A percentile compares a stretch with the other conserved stretches of the same genome.
phyloP scores from a whole-genome alignment of 2,888 invertebrate species.

The Brachylomia viminalis region DNA sequence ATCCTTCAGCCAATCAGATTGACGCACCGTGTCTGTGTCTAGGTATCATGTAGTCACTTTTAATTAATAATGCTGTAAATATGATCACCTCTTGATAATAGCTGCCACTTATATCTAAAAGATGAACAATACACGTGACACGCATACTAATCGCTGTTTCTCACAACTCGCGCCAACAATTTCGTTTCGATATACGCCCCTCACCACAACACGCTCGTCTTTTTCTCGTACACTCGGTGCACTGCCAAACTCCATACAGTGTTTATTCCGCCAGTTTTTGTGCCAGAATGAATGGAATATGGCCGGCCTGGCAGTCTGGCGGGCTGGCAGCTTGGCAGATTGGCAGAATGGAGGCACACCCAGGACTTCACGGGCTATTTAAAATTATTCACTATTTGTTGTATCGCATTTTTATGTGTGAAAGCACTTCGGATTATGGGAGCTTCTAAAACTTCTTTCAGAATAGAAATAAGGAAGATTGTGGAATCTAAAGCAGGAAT shows the following conservation, averaged over 20 bases:
- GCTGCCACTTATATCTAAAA: neutral
- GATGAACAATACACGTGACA: neutral
- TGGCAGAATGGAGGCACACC: constrained; percentile 53
- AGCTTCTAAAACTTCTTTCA: constrained; percentile 9
- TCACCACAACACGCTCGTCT: constrained; percentile 74
- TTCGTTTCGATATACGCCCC: constrained; percentile 58
- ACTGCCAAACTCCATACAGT: constrained; percentile 76
- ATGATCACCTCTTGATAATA: neutral
- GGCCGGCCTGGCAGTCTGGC: constrained; percentile 64
- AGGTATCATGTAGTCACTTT: neutral
- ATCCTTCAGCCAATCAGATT: neutral
- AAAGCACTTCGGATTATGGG: constrained; percentile 36
- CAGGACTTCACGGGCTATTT: constrained; percentile 70
- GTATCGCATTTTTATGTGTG: constrained; percentile 64
- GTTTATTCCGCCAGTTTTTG: constrained; percentile 67
- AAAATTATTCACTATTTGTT: constrained; percentile 69
- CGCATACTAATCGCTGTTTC: constrained; percentile 14
- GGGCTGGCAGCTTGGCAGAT: constrained; percentile 60
- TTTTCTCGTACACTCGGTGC: constrained; percentile 74
- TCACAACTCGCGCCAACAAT: constrained; percentile 17
- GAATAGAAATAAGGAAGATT: neutral
- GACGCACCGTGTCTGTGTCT: neutral
- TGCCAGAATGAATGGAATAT: constrained; percentile 77
- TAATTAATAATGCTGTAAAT: neutral
- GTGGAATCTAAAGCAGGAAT: neutral